Evolutionary conservation across 2,797 vertebrate species (phyloP).

Genomic region (Semotilus atromaculatus): DNA sequence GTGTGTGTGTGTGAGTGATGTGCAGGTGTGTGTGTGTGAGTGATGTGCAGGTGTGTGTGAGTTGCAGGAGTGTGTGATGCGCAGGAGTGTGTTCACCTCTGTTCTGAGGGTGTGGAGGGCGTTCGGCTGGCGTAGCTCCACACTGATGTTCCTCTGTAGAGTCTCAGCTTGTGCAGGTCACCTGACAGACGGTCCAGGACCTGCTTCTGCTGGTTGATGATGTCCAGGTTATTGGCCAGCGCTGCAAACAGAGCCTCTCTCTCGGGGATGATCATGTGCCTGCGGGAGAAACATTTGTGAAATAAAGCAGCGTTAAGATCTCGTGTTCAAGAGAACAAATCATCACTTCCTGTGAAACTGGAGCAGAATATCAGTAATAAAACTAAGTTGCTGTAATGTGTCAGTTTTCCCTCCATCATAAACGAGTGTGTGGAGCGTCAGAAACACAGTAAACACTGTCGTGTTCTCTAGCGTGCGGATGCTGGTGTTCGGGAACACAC

Average conservation of each 20-base stretch:
- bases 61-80: no score
- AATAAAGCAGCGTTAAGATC: background rate
- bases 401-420: background rate
- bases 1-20: no score
- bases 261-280: slow-evolving; percentile 89
- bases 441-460: no score
- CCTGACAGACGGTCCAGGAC: slow-evolving; percentile 84
- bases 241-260: slow-evolving; percentile 91
- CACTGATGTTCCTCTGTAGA: slow-evolving; percentile 84
- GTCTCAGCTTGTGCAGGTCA: slow-evolving; percentile 85
- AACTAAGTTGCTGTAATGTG: background rate
- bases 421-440: background rate
- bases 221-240: slow-evolving; percentile 91
- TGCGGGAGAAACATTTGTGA: slow-evolving; percentile 59
- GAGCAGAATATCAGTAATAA: background rate
- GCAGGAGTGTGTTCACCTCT: slow-evolving; percentile 67
- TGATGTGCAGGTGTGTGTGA: no score
- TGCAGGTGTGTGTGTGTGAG: no score
- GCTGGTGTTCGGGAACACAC: no score
- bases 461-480: no score
- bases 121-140: slow-evolving; percentile 70
- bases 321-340: background rate
- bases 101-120: slow-evolving; percentile 56
- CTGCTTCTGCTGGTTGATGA: slow-evolving; percentile 94
- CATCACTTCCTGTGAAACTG: background rate